Percentiles rank a stretch among this genome's conserved stretches.
phyloP scores from a whole-genome alignment of 2,113 vertebrate species.

The Sylvietta virens region DNA sequence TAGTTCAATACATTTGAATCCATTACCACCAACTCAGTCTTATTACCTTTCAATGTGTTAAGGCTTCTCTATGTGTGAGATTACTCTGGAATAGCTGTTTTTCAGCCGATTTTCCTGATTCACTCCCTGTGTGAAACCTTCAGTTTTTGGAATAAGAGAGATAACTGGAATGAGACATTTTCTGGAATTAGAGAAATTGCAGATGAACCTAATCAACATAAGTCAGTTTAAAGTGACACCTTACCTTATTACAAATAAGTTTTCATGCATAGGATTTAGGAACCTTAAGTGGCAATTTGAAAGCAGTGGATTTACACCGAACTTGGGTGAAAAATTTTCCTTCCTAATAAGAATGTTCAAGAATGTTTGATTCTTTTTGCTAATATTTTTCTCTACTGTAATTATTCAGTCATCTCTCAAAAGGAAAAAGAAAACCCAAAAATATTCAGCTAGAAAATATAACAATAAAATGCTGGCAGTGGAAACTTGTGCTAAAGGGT shows the following conservation, averaged over 20 bases:
- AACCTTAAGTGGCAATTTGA: background rate
- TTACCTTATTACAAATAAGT: background rate
- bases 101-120: background rate
- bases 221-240: background rate
- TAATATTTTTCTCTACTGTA: background rate
- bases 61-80: background rate
- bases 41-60: background rate
- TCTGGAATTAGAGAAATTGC: background rate
- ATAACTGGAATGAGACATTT: background rate
- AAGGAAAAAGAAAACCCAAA: rapidly evolving
- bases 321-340: background rate
- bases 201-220: background rate
- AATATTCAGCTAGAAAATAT: background rate
- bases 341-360: background rate
- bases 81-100: background rate
- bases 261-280: background rate
- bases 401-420: background rate
- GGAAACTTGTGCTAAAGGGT: background rate
- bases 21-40: background rate
- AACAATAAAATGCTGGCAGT: background rate
- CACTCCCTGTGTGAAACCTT: background rate
- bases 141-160: background rate
- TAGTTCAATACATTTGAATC: background rate
- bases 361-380: background rate
- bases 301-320: background rate